Evolutionary conservation across 2,113 vertebrate species (phyloP).

Genomic region (Rissa tridactyla): DNA sequence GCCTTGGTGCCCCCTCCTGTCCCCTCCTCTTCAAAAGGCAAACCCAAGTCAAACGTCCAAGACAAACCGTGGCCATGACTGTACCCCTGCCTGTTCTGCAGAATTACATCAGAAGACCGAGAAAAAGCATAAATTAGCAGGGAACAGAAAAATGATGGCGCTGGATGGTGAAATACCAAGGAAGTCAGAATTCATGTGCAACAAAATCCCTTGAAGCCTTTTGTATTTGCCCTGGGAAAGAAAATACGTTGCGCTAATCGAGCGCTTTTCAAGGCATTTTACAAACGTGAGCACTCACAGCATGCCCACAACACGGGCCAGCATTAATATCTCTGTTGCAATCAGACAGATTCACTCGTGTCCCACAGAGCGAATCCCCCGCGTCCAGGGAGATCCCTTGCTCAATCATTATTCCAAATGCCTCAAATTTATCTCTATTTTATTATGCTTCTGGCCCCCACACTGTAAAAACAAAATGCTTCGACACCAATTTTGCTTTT

Average conservation of each 20-base stretch:
- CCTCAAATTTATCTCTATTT: background rate
- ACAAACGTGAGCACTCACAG: background rate
- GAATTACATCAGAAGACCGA: background rate
- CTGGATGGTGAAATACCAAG: background rate
- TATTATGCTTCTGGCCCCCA: background rate
- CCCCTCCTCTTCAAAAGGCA: background rate
- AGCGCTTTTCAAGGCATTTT: background rate
- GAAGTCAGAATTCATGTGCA: background rate
- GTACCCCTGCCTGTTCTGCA: background rate
- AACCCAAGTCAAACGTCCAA: background rate
- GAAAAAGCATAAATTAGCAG: background rate
- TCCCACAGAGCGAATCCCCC: background rate
- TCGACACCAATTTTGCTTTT: background rate
- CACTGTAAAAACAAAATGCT: background rate
- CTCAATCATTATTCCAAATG: background rate
- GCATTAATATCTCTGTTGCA: background rate
- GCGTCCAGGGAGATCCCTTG: background rate
- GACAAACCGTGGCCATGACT: background rate
- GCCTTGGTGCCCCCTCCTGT: background rate
- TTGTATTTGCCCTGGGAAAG: background rate
- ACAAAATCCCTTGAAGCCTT: background rate
- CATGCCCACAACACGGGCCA: background rate
- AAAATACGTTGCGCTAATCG: background rate
- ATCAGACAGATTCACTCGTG: background rate
- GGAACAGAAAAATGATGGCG: background rate